Evolutionary conservation across 2,113 vertebrate species (phyloP).

Genomic region (Taurulus bubalis): DNA sequence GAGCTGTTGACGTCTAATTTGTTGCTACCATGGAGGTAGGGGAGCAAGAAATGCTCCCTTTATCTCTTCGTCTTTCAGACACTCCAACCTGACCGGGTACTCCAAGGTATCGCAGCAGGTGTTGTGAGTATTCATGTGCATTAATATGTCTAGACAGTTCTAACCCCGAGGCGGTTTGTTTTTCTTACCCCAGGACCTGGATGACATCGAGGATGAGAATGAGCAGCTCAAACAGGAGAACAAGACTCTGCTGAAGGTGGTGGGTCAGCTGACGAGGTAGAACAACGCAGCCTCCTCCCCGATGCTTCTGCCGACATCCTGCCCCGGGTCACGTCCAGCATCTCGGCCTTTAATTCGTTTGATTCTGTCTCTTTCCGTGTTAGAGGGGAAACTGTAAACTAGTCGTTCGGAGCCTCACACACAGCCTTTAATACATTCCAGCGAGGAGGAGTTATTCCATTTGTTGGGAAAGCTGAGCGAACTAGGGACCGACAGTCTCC

Average conservation of each 20-base stretch:
- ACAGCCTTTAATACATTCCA: constrained; percentile 6
- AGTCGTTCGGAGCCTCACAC: constrained; percentile 7
- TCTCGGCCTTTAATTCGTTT: constrained; percentile 36
- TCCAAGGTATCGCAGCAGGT: not conserved
- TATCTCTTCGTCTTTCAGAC: constrained; percentile 21
- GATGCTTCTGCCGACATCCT: not conserved
- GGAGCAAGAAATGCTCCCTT: constrained; percentile 6
- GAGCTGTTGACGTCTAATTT: constrained; percentile 72
- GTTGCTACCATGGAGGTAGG: constrained; percentile 55
- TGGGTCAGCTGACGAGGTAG: constrained; percentile 99
- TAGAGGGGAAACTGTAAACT: constrained; percentile 48
- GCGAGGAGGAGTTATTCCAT: constrained; percentile 14
- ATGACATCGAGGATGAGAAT: constrained; percentile 98
- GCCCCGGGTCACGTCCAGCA: constrained; percentile 36
- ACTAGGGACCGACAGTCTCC: not conserved
- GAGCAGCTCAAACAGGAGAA: constrained; percentile 99
- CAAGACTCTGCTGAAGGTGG: constrained; percentile 99
- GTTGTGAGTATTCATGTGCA: constrained; percentile 34
- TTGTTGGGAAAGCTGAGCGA: constrained; percentile 22
- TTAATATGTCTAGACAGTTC: not conserved
- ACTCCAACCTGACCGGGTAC: not conserved
- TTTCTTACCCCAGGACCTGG: constrained; percentile 88
- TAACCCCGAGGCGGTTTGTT: not conserved
- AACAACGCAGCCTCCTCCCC: not conserved
- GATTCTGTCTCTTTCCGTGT: constrained; percentile 44